Percentiles rank a stretch among this genome's conserved stretches.
phyloP scores from a whole-genome alignment of 2,113 vertebrate genomes.

The Mirza zaza region DNA sequence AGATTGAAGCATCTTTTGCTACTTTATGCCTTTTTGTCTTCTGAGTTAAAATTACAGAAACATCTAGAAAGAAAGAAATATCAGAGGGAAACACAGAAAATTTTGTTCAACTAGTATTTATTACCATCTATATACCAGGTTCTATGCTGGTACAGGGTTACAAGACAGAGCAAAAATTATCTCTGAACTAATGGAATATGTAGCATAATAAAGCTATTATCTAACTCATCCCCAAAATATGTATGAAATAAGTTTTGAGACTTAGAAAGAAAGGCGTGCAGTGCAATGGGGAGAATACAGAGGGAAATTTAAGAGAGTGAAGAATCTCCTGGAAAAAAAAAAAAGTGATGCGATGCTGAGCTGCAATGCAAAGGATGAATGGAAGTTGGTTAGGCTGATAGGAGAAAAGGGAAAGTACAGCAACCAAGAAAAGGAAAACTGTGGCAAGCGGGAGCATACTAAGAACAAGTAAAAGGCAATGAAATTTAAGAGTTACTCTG shows the following conservation, averaged over 20 bases:
- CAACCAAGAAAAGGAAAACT: background rate
- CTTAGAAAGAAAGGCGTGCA: background rate
- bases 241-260: background rate
- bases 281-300: accelerated
- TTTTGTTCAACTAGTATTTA: background rate
- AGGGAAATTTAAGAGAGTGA: background rate
- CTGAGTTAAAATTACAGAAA: background rate
- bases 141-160: background rate
- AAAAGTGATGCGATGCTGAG: background rate
- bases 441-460: background rate
- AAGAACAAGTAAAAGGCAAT: background rate
- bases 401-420: background rate
- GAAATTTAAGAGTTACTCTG: background rate
- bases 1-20: background rate
- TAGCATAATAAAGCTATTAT: background rate
- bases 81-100: background rate
- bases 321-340: background rate
- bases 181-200: background rate
- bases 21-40: background rate
- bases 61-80: background rate
- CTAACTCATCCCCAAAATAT: background rate
- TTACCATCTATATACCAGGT: background rate
- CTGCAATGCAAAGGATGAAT: background rate
- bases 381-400: background rate
- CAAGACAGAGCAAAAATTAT: background rate